Evolutionary conservation across 2,888 invertebrate genomes (phyloP).

Genomic region (Yponomeuta sedellus): DNA sequence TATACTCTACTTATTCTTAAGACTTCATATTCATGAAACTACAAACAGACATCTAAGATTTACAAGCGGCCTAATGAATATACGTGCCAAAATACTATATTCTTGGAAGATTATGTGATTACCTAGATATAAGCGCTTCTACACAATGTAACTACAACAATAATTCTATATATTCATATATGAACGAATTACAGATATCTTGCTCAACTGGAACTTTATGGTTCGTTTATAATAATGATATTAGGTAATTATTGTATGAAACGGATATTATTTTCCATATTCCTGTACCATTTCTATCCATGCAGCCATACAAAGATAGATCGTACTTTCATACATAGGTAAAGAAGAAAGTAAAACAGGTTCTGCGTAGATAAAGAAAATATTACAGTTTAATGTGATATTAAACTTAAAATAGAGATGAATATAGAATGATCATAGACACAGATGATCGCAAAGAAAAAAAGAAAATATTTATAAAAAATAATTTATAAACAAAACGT

Average conservation of each 20-base stretch:
- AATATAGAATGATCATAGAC: no score
- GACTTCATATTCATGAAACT: neutral
- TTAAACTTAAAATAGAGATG: no score
- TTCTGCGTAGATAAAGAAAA: no score
- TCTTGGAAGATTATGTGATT: conserved; percentile 63
- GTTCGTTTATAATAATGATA: neutral
- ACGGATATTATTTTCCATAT: conserved; percentile 2
- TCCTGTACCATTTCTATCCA: conserved; percentile 17
- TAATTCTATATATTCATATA: neutral
- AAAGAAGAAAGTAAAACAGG: neutral
- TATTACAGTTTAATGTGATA: no score
- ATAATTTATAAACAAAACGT: neutral
- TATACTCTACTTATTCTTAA: neutral
- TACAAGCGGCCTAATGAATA: neutral
- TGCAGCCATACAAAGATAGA: conserved; percentile 30
- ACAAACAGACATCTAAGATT: neutral
- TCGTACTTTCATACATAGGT: neutral
- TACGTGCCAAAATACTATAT: neutral
- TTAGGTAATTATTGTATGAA: neutral
- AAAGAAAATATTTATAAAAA: neutral
- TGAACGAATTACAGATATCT: no score
- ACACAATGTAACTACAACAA: neutral
- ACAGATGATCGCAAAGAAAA: no score
- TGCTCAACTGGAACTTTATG: neutral
- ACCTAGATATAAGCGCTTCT: conserved; percentile 35